Base-by-base conservation (phyloP, 2,888 invertebrate species). In the Calliopum simillimum region DNA sequence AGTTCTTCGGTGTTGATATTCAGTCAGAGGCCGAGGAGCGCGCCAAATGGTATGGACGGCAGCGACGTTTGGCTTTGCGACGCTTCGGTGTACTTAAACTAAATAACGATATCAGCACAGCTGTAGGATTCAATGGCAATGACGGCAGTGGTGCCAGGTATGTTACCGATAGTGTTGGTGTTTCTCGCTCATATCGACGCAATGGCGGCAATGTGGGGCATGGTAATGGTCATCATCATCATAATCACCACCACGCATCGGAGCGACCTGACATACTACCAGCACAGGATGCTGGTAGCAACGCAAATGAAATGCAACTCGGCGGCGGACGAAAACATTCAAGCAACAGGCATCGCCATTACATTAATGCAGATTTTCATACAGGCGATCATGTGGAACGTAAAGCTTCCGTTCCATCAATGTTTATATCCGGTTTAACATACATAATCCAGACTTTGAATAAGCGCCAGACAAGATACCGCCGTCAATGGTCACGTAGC, bases 401-500 rank as follows among this genome's bases (percentile, higher is more conserved):
- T 1, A 86, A 86, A 74, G 78, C 82, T 4, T 81, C 85, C 2
- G 86, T 86, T 0, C 81, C 81, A 1, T 81, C 82, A 41, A 84
- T 86, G 85, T 73, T 86, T 6, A 79, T 86, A 70, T 77, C 81
- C 4, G 83, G 84, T 14, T 63, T 86, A 11, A 79, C 78, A 3
- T 85, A 82, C 64, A 74, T 86, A 23, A 79, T 85, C 0, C 87
- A 90, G 88, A 89, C 90, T 69, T 87, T 94, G 79, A 88, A 89
- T 55, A 87, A 89, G 41, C 75, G 78, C 0, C 79, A 81, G 21
- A 72, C 75, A 14, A 74, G 79, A 3, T 73, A 79, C 3, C 79
- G 80, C 6, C 81, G 80, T 75, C 91, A 91, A 78, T 91, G 91
- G 89, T 94, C 94, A 41, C 88, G 94, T 49, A 94, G 89, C 87